These are phyloP conservation scores for Xyrauchen texanus DNA, from an alignment of 2,113 vertebrate genomes.

Conservation along the genomic window DNA sequence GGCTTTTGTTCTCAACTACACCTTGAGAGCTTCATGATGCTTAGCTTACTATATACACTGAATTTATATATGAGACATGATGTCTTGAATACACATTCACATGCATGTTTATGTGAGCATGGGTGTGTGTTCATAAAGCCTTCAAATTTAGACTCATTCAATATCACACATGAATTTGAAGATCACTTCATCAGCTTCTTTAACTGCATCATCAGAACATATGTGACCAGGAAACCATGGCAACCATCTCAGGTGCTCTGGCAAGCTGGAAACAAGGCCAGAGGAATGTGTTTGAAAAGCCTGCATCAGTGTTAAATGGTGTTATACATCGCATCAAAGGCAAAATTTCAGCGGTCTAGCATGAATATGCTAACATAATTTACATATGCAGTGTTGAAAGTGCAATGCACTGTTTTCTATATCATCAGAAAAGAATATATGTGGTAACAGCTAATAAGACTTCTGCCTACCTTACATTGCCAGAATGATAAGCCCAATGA, in stretches of 20 bases:
- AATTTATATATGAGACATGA: background rate
- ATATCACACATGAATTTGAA: conserved; percentile 11
- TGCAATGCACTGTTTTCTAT: background rate
- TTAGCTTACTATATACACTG: background rate
- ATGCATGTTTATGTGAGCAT: background rate
- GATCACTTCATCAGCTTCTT: conserved; percentile 18
- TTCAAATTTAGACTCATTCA: background rate
- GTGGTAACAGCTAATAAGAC: background rate
- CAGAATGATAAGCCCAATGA: background rate
- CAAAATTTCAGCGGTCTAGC: background rate
- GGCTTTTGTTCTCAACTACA: conserved; percentile 2
- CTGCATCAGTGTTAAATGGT: conserved; percentile 7
- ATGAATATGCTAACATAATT: background rate
- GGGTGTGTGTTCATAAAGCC: background rate
- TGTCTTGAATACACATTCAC: background rate
- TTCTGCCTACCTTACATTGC: background rate
- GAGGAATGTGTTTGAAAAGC: conserved; percentile 25
- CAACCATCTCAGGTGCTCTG: conserved; percentile 43
- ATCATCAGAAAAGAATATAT: background rate
- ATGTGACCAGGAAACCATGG: conserved; percentile 46
- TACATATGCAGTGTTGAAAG: background rate
- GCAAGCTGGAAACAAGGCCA: conserved; percentile 34
- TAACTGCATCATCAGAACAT: conserved; percentile 20
- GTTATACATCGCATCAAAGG: conserved; percentile 8
- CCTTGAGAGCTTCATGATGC: background rate